A percentile compares a stretch with the other conserved stretches of the same genome.
Evolutionary conservation across 2,113 vertebrate species (phyloP).

Genomic region (Calidris pygmaea): DNA sequence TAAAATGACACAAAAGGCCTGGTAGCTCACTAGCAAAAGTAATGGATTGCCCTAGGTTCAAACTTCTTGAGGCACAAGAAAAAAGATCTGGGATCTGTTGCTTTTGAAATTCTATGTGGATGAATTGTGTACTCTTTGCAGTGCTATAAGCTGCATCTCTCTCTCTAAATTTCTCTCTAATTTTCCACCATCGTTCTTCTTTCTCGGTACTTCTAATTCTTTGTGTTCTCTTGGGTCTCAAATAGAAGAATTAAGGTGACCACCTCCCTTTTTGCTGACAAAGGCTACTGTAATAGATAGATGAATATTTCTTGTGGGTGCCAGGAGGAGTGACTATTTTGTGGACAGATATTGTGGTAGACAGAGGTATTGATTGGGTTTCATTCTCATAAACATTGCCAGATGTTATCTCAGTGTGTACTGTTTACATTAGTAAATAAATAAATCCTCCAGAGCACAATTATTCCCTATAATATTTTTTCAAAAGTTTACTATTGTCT

Average conservation of each 20-base stretch:
- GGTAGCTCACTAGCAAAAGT: not conserved
- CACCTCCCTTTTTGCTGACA: not conserved
- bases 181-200: not conserved
- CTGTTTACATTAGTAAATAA: conserved; percentile 56
- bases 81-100: not conserved
- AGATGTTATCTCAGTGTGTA: conserved; percentile 58
- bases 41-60: not conserved
- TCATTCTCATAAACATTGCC: conserved; percentile 40
- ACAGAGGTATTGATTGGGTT: conserved; percentile 48
- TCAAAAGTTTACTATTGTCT: not conserved
- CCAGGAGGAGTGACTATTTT: conserved; percentile 6
- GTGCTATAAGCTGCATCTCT: not conserved
- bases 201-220: not conserved
- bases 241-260: not conserved
- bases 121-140: not conserved
- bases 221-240: not conserved
- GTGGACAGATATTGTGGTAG: conserved; percentile 36
- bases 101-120: not conserved
- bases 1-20: not conserved
- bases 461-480: conserved; percentile 35
- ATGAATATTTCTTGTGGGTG: not conserved
- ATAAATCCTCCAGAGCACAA: conserved; percentile 45
- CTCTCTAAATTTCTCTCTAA: not conserved
- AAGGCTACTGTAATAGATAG: not conserved
- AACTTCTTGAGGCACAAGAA: not conserved